Evolutionary conservation across 2,113 vertebrate species (phyloP), one percentile per base, ranked within the genome.

Genomic region (Vombatus ursinus): DNA sequence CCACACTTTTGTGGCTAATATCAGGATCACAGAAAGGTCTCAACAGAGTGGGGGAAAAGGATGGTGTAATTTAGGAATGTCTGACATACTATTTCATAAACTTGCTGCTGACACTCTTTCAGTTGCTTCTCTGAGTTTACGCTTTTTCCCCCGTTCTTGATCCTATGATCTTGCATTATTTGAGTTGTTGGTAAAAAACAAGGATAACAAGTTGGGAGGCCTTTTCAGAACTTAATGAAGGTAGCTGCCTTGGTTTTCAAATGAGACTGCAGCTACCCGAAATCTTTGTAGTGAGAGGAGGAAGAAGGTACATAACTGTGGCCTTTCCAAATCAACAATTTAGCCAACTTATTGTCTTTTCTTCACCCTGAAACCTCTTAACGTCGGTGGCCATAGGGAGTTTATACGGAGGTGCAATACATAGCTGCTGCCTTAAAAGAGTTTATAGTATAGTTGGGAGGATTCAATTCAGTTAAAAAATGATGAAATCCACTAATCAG

Each of bases 1-100:
- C 68, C 90, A n/a, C 91, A 93, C 92, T 94, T 90, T 90, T 92
- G 90, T 95, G 91, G 91, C 94, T 96, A 97, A 95, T 93, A 91
- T 90, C 16, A 49, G 90, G 92, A 92, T 97, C 95, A 95, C 68
- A 84, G 77, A 16, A 91, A 68, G 93, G 77, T 51, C 26, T 93
- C 52, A 52, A 50, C 26, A 90, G 44, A 93, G 91, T 50, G n/a
- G 4, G 68, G 53, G 28, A 19, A 90, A 50, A 90, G 10, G 5
- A 31, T 90, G 12, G 89, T 51, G 89, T 25, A 91, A 92, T 89
- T 93, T 95, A 50, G 37, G 91, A 53, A n/a, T 5, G 25, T 12
- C 61, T 84, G 25, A 50, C 24, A 90, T 68, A 90, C 47, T 3
- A 48, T 28, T 93, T 95, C 84, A 95, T 94, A 26, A 90, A 28